Percentiles rank a stretch among this genome's conserved stretches.
phyloP scores from a whole-genome alignment of 2,888 invertebrate species.

The Synergus umbraculus region DNA sequence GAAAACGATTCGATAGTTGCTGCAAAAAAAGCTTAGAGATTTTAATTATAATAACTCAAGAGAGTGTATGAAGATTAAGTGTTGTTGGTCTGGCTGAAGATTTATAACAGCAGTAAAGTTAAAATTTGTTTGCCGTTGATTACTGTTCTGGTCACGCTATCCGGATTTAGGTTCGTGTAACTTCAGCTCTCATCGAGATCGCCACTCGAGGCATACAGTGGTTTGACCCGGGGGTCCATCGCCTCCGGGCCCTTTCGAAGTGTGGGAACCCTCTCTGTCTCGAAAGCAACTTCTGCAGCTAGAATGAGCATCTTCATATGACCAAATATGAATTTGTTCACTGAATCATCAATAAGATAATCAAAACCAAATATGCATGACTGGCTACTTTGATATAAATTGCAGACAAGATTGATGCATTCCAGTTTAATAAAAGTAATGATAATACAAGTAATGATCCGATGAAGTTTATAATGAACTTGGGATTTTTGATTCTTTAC shows the following conservation, averaged over 20 bases:
- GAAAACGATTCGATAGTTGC: too few relatives aligned
- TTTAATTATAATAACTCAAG: not conserved
- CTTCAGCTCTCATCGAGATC: constrained; percentile 62
- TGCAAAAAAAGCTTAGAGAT: too few relatives aligned
- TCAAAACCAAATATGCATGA: not conserved
- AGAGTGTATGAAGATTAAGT: not conserved
- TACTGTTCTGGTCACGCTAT: constrained; percentile 32
- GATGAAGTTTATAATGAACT: not conserved
- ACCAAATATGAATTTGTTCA: constrained; percentile 25
- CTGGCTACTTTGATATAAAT: not conserved
- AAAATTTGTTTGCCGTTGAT: constrained; percentile 16
- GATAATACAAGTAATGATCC: not conserved
- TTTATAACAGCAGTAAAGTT: constrained; percentile 19
- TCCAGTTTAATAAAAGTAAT: not conserved
- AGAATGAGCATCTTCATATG: constrained; percentile 25
- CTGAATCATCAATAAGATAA: constrained; percentile 1
- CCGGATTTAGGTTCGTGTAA: constrained; percentile 66
- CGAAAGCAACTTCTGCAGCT: constrained; percentile 62
- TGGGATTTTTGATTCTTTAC: constrained; percentile 12
- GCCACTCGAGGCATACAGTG: constrained; percentile 70
- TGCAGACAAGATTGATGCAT: not conserved
- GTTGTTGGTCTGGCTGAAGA: not conserved
- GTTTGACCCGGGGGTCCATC: constrained; percentile 74
- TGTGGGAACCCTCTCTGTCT: constrained; percentile 74
- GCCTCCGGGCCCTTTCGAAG: constrained; percentile 70